These are phyloP conservation scores for Ylistrum balloti DNA, from an alignment of 1,140 invertebrate genomes.

Conservation along the genomic window DNA sequence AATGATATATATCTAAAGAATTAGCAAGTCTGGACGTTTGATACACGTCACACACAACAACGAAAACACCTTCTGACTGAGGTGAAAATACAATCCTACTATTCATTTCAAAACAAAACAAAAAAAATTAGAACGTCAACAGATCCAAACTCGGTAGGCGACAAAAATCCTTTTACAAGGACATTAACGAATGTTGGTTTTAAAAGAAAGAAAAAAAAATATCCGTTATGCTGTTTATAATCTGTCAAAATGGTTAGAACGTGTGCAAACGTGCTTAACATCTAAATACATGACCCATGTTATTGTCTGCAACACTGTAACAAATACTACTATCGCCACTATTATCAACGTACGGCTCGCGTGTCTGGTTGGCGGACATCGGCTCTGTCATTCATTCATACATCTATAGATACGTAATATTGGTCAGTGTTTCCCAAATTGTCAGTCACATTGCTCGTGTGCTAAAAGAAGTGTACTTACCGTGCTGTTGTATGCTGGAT, in stretches of 20 bases:
- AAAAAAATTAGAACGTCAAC: too few species aligned
- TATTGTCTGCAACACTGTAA: background rate
- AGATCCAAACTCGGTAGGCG: too few species aligned
- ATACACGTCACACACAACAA: background rate
- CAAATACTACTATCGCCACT: background rate
- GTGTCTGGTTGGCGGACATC: background rate
- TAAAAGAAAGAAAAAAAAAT: too few species aligned
- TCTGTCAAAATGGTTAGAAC: background rate
- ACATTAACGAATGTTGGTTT: background rate
- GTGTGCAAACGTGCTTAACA: background rate
- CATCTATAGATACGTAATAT: background rate
- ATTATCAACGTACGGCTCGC: background rate
- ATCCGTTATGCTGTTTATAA: background rate
- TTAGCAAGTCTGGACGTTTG: background rate
- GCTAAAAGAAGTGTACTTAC: background rate
- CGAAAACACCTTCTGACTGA: background rate
- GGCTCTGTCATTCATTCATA: background rate
- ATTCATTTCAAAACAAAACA: background rate
- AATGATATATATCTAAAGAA: constrained; percentile 26
- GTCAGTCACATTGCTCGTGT: background rate
- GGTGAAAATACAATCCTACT: background rate
- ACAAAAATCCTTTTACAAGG: too few species aligned
- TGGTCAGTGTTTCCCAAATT: background rate
- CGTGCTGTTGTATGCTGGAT: constrained; percentile 16
- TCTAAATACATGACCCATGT: background rate